Evolutionary conservation across 2,797 vertebrate species (phyloP).

Genomic region (Apodemus agrarius): DNA sequence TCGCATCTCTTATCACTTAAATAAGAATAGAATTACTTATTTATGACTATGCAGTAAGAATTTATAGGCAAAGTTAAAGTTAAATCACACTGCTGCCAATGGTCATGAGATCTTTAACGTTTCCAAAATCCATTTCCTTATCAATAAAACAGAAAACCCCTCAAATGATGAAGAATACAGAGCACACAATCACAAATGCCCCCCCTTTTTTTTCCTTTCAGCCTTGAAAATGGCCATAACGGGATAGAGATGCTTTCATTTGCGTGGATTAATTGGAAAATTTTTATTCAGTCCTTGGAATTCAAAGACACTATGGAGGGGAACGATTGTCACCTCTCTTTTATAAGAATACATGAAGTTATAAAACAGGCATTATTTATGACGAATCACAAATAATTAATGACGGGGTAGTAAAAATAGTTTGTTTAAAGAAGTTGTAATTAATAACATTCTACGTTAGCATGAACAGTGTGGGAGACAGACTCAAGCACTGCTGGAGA

Average conservation of each 20-base stretch:
- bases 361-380: not conserved
- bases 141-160: not conserved
- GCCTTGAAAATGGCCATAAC: not conserved
- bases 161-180: not conserved
- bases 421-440: not conserved
- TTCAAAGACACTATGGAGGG: not conserved
- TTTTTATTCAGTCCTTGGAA: conserved; percentile 11
- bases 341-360: not conserved
- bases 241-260: not conserved
- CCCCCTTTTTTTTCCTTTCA: not conserved
- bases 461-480: not conserved
- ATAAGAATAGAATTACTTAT: not conserved
- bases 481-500: not conserved
- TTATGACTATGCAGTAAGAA: not conserved
- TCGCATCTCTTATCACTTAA: not conserved
- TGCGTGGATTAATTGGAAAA: not conserved
- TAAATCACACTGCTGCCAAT: not conserved
- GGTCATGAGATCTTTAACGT: not conserved
- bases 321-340: not conserved
- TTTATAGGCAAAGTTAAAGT: not conserved
- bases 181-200: not conserved
- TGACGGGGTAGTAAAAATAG: not conserved
- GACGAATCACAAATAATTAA: not conserved
- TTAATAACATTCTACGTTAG: not conserved
- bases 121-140: not conserved